Evolutionary conservation across 2,888 invertebrate species (phyloP).

Genomic region (Eristalis intricaria): DNA sequence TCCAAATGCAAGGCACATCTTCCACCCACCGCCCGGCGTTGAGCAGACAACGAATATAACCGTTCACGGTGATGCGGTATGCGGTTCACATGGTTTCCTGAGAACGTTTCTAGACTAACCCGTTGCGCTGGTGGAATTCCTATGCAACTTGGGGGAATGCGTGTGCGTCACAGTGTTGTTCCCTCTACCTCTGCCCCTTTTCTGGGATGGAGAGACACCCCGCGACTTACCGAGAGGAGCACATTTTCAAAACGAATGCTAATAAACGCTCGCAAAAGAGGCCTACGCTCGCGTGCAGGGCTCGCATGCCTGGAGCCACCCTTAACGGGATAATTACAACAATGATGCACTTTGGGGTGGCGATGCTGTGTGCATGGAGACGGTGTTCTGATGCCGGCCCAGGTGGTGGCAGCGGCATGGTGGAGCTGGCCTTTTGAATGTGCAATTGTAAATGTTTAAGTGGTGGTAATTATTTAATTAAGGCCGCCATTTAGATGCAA

Average conservation of each 20-base stretch:
- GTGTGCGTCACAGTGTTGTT: neutral
- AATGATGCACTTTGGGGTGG: constrained; percentile 43
- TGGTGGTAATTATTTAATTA: constrained; percentile 55
- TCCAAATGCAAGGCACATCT: neutral
- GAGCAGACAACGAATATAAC: neutral
- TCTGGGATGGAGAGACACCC: neutral
- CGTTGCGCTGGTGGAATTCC: too few relatives aligned
- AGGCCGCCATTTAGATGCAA: constrained; percentile 30
- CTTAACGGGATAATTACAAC: constrained; percentile 54
- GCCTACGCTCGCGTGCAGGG: neutral
- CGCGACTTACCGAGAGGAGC: neutral
- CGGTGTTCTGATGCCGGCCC: neutral
- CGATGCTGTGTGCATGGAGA: neutral
- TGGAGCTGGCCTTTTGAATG: constrained; percentile 22
- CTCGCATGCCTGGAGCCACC: neutral
- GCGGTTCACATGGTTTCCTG: neutral
- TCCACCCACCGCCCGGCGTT: neutral
- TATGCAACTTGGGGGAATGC: neutral
- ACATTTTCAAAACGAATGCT: constrained; percentile 1
- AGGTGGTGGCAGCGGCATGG: neutral
- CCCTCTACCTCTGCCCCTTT: neutral
- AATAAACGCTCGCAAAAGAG: constrained; percentile 7
- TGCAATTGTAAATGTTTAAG: constrained; percentile 47
- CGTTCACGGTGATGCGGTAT: neutral
- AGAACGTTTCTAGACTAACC: neutral